Percentiles rank a stretch among this genome's conserved stretches.
phyloP scores from a whole-genome alignment of 1,140 invertebrate genomes.

The Oryzaephilus surinamensis region DNA sequence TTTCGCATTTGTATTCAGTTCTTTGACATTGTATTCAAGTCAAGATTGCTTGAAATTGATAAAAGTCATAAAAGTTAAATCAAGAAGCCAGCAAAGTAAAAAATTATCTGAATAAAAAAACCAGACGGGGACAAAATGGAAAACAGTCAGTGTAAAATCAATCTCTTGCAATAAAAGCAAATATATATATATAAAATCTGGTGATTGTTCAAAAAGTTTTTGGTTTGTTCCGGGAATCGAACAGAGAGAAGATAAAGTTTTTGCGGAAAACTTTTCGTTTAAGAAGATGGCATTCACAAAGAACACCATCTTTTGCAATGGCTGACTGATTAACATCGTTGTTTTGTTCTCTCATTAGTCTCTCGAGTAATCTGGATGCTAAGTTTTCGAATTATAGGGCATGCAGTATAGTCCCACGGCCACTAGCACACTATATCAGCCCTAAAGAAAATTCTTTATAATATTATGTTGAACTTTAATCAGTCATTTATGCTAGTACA shows the following conservation, averaged over 20 bases:
- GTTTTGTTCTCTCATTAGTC: conserved; percentile 21
- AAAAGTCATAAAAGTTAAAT: conserved; percentile 16
- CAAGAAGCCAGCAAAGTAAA: conserved; percentile 12
- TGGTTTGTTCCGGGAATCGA: conserved; percentile 4
- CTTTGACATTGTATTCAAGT: conserved; percentile 2
- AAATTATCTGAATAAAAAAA: conserved; percentile 15
- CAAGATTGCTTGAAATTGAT: conserved; percentile 9
- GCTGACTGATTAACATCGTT: conserved; percentile 23
- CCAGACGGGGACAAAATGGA: conserved; percentile 12
- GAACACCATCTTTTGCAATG: conserved; percentile 16
- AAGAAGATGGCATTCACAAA: conserved; percentile 6
- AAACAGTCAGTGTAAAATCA: conserved; percentile 18
- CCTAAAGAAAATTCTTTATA: conserved; percentile 7
- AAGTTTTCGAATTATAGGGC: conserved; percentile 17
- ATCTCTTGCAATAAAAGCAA: conserved; percentile 12
- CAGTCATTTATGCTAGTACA: conserved; percentile 17
- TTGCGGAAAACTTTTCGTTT: conserved; percentile 9
- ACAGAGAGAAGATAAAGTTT: conserved; percentile 5
- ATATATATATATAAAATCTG: conserved; percentile 17
- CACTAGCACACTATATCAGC: conserved; percentile 8
- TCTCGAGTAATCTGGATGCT: conserved; percentile 14
- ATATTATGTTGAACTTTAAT: conserved; percentile 16
- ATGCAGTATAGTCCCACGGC: conserved; percentile 7
- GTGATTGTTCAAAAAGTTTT: conserved; percentile 15
- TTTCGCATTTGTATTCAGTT: no score